Conservation (phyloP, 2,113 vertebrate genomes). For the Psilopogon haemacephalus region DNA sequence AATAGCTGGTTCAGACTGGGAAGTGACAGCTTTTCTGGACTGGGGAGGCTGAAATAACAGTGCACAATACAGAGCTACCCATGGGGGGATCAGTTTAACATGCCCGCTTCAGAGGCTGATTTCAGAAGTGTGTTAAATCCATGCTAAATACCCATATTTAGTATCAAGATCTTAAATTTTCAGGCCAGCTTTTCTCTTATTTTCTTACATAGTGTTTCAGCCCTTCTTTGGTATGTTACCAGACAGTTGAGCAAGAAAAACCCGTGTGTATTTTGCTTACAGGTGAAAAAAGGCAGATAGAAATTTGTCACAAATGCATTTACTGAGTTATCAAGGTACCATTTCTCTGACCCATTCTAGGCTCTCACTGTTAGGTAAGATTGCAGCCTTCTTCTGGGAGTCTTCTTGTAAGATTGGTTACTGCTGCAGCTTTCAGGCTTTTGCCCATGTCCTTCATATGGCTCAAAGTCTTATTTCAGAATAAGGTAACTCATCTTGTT, state of each 20-base stretch:
- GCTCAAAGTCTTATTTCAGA: background rate
- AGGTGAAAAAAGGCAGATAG: background rate
- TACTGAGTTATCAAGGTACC: background rate
- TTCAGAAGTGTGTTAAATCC: background rate
- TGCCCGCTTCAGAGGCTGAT: background rate
- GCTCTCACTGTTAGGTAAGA: background rate
- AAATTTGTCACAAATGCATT: background rate
- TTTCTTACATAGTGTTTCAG: background rate
- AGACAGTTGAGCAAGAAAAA: background rate
- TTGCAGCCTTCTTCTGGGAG: background rate
- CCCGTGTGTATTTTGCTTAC: background rate
- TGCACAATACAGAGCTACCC: background rate
- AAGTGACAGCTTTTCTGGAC: background rate
- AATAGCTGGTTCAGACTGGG: background rate
- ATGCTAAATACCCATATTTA: background rate
- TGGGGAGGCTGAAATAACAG: background rate
- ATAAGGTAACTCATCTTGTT: background rate
- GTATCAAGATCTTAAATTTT: background rate
- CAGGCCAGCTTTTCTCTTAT: background rate
- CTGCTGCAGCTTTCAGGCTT: background rate
- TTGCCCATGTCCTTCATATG: fast-evolving
- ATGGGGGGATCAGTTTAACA: background rate
- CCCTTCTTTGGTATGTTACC: background rate
- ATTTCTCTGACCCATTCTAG: background rate
- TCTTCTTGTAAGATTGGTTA: background rate